These are phyloP conservation scores for Drosophila greeni DNA, from an alignment of 2,888 invertebrate genomes.

Conservation along the genomic window DNA sequence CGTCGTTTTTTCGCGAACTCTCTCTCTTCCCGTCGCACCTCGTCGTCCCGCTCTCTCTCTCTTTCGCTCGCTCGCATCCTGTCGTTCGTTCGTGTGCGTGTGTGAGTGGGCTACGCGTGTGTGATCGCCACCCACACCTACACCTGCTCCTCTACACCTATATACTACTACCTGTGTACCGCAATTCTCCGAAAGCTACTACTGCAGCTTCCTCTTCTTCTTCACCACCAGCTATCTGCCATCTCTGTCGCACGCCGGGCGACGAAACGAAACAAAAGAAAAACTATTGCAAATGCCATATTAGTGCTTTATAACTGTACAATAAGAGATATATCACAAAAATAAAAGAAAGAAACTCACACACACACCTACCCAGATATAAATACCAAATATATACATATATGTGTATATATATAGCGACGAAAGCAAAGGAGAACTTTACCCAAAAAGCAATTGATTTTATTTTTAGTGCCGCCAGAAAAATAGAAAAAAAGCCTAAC, in stretches of 20 bases:
- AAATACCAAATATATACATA: constrained; percentile 27
- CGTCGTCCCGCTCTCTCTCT: not conserved
- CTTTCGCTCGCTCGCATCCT: constrained; percentile 10
- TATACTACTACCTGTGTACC: constrained; percentile 2
- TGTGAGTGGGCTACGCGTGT: constrained; percentile 18
- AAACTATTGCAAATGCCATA: constrained; percentile 60
- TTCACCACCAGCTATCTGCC: constrained; percentile 50
- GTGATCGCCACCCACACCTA: constrained; percentile 23
- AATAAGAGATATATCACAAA: constrained; percentile 52
- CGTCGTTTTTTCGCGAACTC: constrained; percentile 44
- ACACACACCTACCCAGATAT: constrained; percentile 23
- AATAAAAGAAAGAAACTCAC: not conserved
- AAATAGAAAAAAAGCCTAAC: constrained; percentile 35
- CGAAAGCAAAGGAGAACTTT: constrained; percentile 36
- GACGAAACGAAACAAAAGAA: constrained; percentile 13
- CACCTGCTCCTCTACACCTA: not conserved
- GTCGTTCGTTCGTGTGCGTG: constrained; percentile 12
- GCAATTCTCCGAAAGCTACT: constrained; percentile 25
- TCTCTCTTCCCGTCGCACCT: constrained; percentile 5
- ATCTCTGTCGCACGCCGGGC: constrained; percentile 45
- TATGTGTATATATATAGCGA: constrained; percentile 20
- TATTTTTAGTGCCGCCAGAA: constrained; percentile 67
- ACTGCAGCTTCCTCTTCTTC: constrained; percentile 31
- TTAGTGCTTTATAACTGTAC: constrained; percentile 74
- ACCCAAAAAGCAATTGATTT: constrained; percentile 68